phyloP scores from a whole-genome alignment of 2,888 invertebrate genomes.

The Cryptocephalus moraei region DNA sequence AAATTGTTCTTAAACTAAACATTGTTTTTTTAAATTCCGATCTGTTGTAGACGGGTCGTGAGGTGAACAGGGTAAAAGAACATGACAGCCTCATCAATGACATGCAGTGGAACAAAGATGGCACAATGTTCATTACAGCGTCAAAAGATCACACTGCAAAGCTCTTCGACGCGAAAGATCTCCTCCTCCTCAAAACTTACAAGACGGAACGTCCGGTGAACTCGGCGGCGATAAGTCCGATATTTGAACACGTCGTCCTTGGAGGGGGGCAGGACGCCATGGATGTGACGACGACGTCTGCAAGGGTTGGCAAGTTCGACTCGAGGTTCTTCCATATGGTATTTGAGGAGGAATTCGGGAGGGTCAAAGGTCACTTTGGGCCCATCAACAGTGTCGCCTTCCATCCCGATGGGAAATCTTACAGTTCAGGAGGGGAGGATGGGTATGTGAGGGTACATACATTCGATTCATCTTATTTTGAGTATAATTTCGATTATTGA shows the following conservation, averaged over 20 bases:
- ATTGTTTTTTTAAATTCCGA: too few relatives aligned
- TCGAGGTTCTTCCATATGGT: constrained; percentile 86
- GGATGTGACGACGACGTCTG: constrained; percentile 94
- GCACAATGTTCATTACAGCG: constrained; percentile 93
- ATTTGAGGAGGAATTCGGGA: constrained; percentile 93
- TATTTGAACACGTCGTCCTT: constrained; percentile 89
- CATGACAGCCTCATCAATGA: constrained; percentile 88
- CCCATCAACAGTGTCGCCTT: constrained; percentile 98
- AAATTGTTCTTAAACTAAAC: too few relatives aligned
- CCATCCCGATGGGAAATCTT: constrained; percentile 95
- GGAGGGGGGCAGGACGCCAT: constrained; percentile 99
- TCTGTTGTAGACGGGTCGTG: constrained; percentile 61
- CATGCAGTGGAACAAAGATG: constrained; percentile 89
- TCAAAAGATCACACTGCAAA: constrained; percentile 95
- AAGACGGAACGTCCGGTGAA: constrained; percentile 97
- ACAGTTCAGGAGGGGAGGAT: constrained; percentile 96
- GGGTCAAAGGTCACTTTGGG: constrained; percentile 99
- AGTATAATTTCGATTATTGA: constrained; percentile 85
- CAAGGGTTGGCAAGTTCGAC: constrained; percentile 94
- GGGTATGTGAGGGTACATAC: constrained; percentile 94
- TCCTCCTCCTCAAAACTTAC: constrained; percentile 86
- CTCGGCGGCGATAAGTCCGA: constrained; percentile 94
- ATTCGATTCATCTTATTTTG: constrained; percentile 94
- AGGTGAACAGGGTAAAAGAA: constrained; percentile 65
- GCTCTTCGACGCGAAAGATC: constrained; percentile 79